These are phyloP conservation scores for Tursiops truncatus DNA, from an alignment of 2,113 vertebrate genomes.

Conservation along the genomic window DNA sequence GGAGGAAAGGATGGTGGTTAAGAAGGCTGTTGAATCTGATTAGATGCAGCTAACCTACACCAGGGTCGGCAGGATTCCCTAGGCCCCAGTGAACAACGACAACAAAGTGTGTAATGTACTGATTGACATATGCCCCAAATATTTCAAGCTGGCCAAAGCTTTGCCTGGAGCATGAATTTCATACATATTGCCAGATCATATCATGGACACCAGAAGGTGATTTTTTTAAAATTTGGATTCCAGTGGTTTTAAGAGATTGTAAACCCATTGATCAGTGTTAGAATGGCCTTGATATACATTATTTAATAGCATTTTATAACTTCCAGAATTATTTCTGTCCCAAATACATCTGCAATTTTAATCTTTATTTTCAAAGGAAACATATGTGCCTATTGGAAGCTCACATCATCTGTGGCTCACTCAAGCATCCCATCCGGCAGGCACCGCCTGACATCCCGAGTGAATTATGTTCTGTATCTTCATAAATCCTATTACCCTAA, in stretches of 20 bases:
- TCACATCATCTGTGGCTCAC: not conserved
- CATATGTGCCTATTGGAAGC: not conserved
- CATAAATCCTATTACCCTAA: not conserved
- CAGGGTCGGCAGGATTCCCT: not conserved
- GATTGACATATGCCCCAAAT: not conserved
- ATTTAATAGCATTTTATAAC: not conserved
- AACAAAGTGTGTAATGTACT: not conserved
- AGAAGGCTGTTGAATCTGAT: not conserved
- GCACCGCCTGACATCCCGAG: not conserved
- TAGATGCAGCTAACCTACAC: not conserved
- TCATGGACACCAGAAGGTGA: not conserved
- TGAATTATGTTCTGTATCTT: conserved; percentile 9
- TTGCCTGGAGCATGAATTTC: not conserved
- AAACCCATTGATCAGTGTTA: not conserved
- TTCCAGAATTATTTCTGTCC: not conserved
- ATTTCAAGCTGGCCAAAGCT: not conserved
- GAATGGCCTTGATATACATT: not conserved
- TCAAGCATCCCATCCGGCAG: not conserved
- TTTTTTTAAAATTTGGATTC: not conserved
- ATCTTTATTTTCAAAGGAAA: conserved; percentile 22
- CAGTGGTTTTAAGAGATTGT: not conserved
- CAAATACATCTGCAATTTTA: not conserved
- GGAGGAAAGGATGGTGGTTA: not conserved
- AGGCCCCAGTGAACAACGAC: not conserved
- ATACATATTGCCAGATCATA: not conserved